Conservation (phyloP, 2,888 invertebrate genomes). For the Cataglyphis albicans region DNA sequence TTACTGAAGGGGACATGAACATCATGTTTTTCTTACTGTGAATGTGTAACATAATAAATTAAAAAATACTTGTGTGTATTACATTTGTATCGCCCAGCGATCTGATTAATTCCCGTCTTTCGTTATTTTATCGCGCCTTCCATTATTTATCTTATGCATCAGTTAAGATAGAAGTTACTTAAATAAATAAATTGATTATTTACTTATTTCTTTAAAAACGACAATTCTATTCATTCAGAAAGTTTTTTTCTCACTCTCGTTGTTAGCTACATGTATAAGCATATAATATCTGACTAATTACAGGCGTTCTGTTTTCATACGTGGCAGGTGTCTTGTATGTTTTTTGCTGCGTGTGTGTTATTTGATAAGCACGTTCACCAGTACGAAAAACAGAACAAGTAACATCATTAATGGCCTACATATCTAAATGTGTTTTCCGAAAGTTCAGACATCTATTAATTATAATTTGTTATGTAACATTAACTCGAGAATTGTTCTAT, state of each 20-base stretch:
- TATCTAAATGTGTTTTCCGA: neutral
- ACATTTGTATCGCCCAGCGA: conserved; percentile 16
- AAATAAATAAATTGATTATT: conserved; percentile 29
- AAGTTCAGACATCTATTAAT: neutral
- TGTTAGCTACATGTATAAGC: no score
- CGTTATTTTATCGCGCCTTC: conserved; percentile 25
- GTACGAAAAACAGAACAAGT: neutral
- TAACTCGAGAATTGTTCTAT: neutral
- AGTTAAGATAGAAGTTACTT: conserved; percentile 16
- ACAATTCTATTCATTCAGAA: neutral
- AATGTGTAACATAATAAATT: conserved; percentile 80
- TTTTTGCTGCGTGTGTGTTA: conserved; percentile 6
- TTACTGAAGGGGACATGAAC: conserved; percentile 38
- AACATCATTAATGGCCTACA: neutral
- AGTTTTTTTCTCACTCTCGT: neutral
- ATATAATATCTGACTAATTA: neutral
- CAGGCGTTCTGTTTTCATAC: neutral
- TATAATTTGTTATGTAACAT: neutral
- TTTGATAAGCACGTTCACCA: conserved; percentile 16
- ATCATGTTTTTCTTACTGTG: conserved; percentile 76
- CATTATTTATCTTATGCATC: conserved; percentile 29
- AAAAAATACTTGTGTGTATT: conserved; percentile 73
- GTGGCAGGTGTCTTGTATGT: conserved; percentile 1
- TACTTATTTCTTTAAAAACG: neutral
- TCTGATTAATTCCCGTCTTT: conserved; percentile 33